Evolutionary conservation across 2,797 vertebrate species (phyloP), one percentile per base, ranked within the genome.

Genomic region (Holocentrus rufus): DNA sequence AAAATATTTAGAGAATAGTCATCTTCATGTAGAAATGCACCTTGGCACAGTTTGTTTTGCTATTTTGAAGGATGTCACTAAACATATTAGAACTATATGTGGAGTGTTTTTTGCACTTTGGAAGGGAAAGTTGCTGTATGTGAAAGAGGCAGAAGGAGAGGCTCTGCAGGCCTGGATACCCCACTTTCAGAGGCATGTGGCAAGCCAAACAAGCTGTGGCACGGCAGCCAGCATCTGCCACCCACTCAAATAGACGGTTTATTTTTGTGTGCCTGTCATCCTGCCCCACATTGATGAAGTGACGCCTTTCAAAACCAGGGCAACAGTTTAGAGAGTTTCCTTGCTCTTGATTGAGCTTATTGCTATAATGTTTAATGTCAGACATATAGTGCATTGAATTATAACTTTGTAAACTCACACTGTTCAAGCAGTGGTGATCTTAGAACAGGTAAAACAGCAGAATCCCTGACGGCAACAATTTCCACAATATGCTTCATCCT

Each of bases 191-290:
- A 72, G 53, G 15, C 69, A 49, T 18, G 0, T 62, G 25, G 34
- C 0, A 1, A 53, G 72, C 49, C 73, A 71, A 59, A 67, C 30
- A 56, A 46, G 49, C 70, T 49, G 31, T 0, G 42, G 31, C 3
- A 8, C 60, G 60, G 76, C 63, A 49, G 34, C 46, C 31, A 49
- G 68, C 75, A 74, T 85, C 82, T 87, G 83, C 23, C 71, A 76
- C 25, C 23, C n/a, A 42, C 83, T 71, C 18, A 90, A 87, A 82
- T 86, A 75, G 87, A 79, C 61, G 13, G 74, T 69, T 81, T 84
- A 85, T 73, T 85, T 86, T 75, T 63, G 70, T 77, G 74, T 58
- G 56, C 62, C 59, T 68, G 64, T 76, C 75, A 72, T 79, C 67
- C 67, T 69, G 73, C 49, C 70, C 74, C 66, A 80, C 23, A 70